phyloP scores from a whole-genome alignment of 2,797 vertebrate species.

The Prunella strophiata region DNA sequence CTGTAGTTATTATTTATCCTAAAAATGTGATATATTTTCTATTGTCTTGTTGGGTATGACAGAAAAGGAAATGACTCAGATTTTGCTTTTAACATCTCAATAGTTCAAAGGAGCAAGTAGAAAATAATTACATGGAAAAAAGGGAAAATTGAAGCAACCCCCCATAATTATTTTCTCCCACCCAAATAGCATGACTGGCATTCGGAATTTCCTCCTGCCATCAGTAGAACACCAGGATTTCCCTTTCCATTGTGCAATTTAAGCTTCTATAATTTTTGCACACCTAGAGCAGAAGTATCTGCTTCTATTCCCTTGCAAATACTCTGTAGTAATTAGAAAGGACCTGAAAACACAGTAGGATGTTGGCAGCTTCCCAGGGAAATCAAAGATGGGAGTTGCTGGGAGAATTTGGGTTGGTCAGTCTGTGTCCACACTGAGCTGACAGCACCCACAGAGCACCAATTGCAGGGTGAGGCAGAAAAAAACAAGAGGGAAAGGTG shows the following conservation, averaged over 20 bases:
- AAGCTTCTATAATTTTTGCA: background rate
- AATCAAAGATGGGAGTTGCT: background rate
- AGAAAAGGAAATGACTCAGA: background rate
- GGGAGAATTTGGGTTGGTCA: background rate
- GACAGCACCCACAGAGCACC: background rate
- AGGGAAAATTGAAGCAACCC: background rate
- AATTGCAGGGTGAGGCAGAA: background rate
- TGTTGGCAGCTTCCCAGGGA: background rate
- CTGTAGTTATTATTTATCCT: background rate
- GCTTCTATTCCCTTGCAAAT: background rate
- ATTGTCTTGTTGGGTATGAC: background rate
- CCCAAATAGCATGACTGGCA: background rate
- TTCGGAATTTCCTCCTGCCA: background rate
- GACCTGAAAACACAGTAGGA: background rate
- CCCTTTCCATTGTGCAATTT: background rate
- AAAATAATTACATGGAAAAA: background rate
- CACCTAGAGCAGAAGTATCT: background rate
- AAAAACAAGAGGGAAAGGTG: too few relatives aligned
- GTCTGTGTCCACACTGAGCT: background rate
- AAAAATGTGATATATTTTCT: background rate
- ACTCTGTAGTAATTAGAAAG: background rate
- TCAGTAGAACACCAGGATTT: background rate
- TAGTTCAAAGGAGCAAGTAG: background rate
- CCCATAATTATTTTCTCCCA: background rate
- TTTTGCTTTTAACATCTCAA: background rate